phyloP scores from a whole-genome alignment of 2,888 invertebrate species.

The Melanostoma mellinum region DNA sequence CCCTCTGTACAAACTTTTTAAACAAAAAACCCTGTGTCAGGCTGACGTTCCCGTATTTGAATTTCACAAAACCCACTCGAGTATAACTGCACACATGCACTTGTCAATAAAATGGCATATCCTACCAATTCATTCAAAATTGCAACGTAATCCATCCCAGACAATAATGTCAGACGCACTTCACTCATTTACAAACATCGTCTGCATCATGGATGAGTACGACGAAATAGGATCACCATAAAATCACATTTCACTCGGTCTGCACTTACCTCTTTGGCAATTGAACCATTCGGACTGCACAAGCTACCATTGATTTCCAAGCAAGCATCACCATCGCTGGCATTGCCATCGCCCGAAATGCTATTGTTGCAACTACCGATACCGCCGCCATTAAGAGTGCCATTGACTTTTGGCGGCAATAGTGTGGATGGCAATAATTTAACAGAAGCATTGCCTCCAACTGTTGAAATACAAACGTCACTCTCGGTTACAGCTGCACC shows the following conservation, averaged over 20 bases:
- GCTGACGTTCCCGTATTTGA: no score
- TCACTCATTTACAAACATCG: background rate
- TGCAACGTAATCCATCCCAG: constrained; percentile 51
- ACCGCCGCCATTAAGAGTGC: constrained; percentile 60
- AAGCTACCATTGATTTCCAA: constrained; percentile 79
- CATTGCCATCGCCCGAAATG: constrained; percentile 74
- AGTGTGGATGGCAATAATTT: constrained; percentile 55
- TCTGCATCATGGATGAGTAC: no score
- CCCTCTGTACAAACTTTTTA: no score
- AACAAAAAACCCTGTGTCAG: no score
- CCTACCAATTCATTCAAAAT: constrained; percentile 9
- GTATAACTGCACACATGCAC: background rate
- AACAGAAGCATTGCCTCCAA: constrained; percentile 27
- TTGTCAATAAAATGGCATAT: constrained; percentile 16
- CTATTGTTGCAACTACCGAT: constrained; percentile 71
- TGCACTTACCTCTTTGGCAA: constrained; percentile 79
- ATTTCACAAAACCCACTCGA: no score
- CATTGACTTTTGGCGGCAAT: constrained; percentile 62
- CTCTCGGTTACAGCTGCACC: constrained; percentile 72
- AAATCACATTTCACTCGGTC: constrained; percentile 33
- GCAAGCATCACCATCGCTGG: constrained; percentile 78
- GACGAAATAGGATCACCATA: background rate
- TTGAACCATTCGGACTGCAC: constrained; percentile 77
- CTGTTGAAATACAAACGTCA: constrained; percentile 59
- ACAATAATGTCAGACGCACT: constrained; percentile 43